Conservation (phyloP, 2,113 vertebrate species). For the Mirounga angustirostris region DNA sequence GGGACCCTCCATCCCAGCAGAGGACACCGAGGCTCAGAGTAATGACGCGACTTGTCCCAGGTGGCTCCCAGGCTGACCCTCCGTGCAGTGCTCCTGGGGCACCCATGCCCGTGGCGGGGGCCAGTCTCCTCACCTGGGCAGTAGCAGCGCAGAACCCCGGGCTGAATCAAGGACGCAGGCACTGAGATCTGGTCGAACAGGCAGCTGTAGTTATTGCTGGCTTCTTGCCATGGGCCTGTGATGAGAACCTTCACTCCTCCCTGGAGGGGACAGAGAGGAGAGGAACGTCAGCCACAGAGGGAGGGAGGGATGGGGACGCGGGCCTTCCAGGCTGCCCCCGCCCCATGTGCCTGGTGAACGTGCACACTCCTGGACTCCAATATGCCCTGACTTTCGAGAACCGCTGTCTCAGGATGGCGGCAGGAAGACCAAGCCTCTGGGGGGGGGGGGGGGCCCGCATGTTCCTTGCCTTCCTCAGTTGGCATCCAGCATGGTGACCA, state of each 20-base stretch:
- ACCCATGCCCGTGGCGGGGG: rapidly evolving
- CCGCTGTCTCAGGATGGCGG: background rate
- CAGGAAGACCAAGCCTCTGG: no score
- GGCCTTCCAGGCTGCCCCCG: background rate
- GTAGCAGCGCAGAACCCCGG: slow-evolving; percentile 98
- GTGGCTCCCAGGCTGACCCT: background rate
- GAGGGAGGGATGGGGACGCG: rapidly evolving
- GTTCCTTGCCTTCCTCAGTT: background rate
- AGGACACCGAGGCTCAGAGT: background rate
- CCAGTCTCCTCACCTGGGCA: slow-evolving; percentile 93
- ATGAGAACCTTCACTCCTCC: slow-evolving; percentile 99
- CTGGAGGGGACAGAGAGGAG: slow-evolving; percentile 84
- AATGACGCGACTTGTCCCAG: rapidly evolving
- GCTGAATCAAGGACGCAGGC: slow-evolving; percentile 98
- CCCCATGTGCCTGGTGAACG: rapidly evolving
- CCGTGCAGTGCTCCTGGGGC: rapidly evolving
- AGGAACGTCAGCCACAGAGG: background rate
- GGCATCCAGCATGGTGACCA: background rate
- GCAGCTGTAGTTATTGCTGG: slow-evolving; percentile 98
- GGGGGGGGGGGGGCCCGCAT: rapidly evolving
- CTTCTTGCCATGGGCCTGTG: slow-evolving; percentile 99
- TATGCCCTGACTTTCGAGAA: background rate
- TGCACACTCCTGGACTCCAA: rapidly evolving
- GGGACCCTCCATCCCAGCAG: rapidly evolving
- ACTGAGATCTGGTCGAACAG: slow-evolving; percentile 99